Percentiles rank a stretch among this genome's conserved stretches.
Evolutionary conservation across 2,797 vertebrate species (phyloP).

Genomic region (Hydrocynus forskahlii): DNA sequence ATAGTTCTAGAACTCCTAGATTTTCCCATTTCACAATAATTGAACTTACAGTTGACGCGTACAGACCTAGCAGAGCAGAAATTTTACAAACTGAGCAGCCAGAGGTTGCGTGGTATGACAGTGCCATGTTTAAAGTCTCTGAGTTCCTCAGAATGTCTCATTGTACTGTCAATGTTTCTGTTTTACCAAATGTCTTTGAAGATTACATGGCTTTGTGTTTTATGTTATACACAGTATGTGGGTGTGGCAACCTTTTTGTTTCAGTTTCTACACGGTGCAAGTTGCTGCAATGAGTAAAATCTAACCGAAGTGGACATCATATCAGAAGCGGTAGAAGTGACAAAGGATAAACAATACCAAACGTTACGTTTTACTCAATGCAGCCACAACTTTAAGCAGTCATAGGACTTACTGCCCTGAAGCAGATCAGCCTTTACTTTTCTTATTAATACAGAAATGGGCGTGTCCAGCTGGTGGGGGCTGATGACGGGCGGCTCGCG

Average conservation of each 20-base stretch:
- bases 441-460: constrained; percentile 53
- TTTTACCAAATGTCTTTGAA: too few relatives aligned
- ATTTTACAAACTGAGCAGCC: too few relatives aligned
- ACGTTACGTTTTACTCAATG: background rate
- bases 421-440: constrained; percentile 48
- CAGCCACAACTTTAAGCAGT: constrained; percentile 20
- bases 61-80: too few relatives aligned
- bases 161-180: too few relatives aligned
- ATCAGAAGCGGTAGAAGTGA: background rate
- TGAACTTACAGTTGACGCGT: too few relatives aligned
- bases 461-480: constrained; percentile 59
- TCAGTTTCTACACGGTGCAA: background rate
- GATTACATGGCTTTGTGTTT: too few relatives aligned
- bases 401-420: constrained; percentile 27
- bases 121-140: too few relatives aligned
- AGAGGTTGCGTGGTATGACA: too few relatives aligned
- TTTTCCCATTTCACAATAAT: too few relatives aligned
- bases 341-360: background rate
- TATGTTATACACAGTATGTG: too few relatives aligned
- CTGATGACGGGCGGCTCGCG: constrained; percentile 54
- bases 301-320: background rate
- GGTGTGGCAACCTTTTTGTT: background rate
- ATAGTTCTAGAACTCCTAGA: too few relatives aligned
- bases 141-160: too few relatives aligned
- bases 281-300: background rate